A percentile compares a stretch with the other conserved stretches of the same genome.
Evolutionary conservation across 2,888 invertebrate species (phyloP).

Genomic region (Drosophila heteroneura): DNA sequence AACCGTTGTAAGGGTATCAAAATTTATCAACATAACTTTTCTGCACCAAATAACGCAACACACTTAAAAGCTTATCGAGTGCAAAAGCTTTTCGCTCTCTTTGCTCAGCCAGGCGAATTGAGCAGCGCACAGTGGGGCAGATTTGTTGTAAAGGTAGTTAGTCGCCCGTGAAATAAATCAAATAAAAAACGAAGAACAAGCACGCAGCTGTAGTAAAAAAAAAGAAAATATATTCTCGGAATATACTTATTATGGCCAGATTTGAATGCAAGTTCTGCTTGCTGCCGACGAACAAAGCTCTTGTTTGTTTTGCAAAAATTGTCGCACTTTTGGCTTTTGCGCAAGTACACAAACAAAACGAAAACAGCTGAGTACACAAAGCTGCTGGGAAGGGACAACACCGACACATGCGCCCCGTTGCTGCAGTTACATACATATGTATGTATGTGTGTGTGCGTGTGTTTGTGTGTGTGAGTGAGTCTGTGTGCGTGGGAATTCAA

Average conservation of each 20-base stretch:
- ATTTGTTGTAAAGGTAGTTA: not conserved
- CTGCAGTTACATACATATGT: slow-evolving; percentile 12
- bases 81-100: slow-evolving; percentile 3
- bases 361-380: slow-evolving; percentile 58
- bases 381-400: slow-evolving; percentile 42
- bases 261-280: not conserved
- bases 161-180: not conserved
- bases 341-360: slow-evolving; percentile 71
- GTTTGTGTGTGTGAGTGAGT: slow-evolving; percentile 8
- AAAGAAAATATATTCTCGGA: no score
- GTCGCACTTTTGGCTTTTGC: slow-evolving; percentile 60
- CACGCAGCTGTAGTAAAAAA: not conserved
- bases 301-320: slow-evolving; percentile 20
- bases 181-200: not conserved
- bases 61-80: not conserved
- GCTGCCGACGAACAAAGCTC: slow-evolving; percentile 11
- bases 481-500: slow-evolving; percentile 39
- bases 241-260: not conserved
- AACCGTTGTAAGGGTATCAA: not conserved
- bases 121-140: not conserved
- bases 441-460: slow-evolving; percentile 7
- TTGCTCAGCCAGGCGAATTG: not conserved
- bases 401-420: slow-evolving; percentile 56
- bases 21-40: not conserved
- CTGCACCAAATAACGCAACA: not conserved